Percentiles rank a stretch among this genome's conserved stretches.
These are phyloP conservation scores for Menidia beryllina DNA, from an alignment of 2,113 vertebrate genomes.

Conservation along the genomic window DNA sequence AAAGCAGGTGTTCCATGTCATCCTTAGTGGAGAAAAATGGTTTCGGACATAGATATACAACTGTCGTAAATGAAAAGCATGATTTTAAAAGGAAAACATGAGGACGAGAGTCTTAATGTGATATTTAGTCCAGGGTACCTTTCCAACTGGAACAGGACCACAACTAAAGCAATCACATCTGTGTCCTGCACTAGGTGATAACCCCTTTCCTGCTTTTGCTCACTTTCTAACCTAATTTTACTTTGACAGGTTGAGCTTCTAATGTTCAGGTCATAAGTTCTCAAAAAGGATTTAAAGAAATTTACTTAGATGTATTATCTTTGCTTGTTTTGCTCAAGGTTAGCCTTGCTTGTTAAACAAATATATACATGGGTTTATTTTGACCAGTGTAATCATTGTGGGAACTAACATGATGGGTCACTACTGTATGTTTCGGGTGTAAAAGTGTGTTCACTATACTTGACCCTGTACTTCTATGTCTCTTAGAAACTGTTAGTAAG, in stretches of 20 bases:
- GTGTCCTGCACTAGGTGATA: constrained; percentile 65
- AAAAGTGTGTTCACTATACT: neutral
- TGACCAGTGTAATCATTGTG: neutral
- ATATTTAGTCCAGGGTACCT: constrained; percentile 46
- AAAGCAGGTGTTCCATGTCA: constrained; percentile 73
- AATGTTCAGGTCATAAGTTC: constrained; percentile 27
- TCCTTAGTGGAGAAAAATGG: constrained; percentile 66
- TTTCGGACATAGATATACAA: constrained; percentile 67
- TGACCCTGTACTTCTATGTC: neutral
- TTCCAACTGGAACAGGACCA: constrained; percentile 66
- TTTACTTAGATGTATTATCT: constrained; percentile 14
- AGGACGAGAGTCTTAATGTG: constrained; percentile 64
- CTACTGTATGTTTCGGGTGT: neutral
- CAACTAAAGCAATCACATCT: constrained; percentile 71
- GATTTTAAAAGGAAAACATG: constrained; percentile 65
- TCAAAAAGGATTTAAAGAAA: constrained; percentile 9
- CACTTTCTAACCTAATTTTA: constrained; percentile 45
- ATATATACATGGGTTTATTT: constrained; percentile 13
- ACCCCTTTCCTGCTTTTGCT: constrained; percentile 52
- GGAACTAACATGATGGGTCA: constrained; percentile 16
- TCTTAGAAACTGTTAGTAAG: constrained; percentile 6
- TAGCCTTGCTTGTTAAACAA: constrained; percentile 13
- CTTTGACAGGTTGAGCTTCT: constrained; percentile 30
- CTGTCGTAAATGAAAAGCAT: constrained; percentile 63
- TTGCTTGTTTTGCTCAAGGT: neutral